Percentiles rank a stretch among this genome's conserved stretches.
These are phyloP conservation scores for Parazoanthus swiftii DNA, from an alignment of 92 coral and sea anemone genomes.

Conservation along the genomic window DNA sequence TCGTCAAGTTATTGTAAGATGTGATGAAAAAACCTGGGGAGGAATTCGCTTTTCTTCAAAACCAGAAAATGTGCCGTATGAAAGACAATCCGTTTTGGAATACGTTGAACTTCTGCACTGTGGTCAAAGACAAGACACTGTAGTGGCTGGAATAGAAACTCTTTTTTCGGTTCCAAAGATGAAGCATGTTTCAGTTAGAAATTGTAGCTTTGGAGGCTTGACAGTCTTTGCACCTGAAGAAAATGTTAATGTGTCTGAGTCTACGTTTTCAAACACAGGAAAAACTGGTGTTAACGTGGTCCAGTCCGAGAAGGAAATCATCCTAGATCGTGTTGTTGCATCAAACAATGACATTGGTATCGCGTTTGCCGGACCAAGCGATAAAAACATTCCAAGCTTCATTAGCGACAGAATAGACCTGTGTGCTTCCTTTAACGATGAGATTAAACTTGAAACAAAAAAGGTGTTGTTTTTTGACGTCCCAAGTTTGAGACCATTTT, in stretches of 20 bases:
- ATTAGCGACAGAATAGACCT: conserved; percentile 42
- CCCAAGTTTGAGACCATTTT: neutral
- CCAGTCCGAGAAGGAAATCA: conserved; percentile 19
- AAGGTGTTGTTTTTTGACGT: conserved; percentile 44
- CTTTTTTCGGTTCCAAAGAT: conserved; percentile 39
- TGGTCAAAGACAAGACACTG: conserved; percentile 46
- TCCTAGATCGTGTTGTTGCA: conserved; percentile 24
- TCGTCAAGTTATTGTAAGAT: conserved; percentile 28
- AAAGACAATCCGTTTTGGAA: conserved; percentile 46
- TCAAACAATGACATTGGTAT: conserved; percentile 40
- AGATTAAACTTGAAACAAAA: too few relatives aligned
- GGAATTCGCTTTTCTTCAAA: conserved; percentile 39
- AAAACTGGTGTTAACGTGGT: conserved; percentile 17
- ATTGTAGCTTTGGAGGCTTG: conserved; percentile 56
- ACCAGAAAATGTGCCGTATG: conserved; percentile 10
- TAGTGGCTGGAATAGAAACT: conserved; percentile 54
- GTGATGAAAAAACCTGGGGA: conserved; percentile 62
- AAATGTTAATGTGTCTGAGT: conserved; percentile 17
- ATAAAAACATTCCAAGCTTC: conserved; percentile 42
- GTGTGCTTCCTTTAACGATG: conserved; percentile 34
- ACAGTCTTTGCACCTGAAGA: conserved; percentile 9
- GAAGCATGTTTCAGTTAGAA: conserved; percentile 39
- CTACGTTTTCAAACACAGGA: conserved; percentile 27
- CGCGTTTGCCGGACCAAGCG: conserved; percentile 38
- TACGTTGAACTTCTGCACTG: conserved; percentile 55